Evolutionary conservation across 2,888 invertebrate genomes (phyloP), one percentile per base, ranked within the genome.

Genomic region (Monoplex corrugatus): DNA sequence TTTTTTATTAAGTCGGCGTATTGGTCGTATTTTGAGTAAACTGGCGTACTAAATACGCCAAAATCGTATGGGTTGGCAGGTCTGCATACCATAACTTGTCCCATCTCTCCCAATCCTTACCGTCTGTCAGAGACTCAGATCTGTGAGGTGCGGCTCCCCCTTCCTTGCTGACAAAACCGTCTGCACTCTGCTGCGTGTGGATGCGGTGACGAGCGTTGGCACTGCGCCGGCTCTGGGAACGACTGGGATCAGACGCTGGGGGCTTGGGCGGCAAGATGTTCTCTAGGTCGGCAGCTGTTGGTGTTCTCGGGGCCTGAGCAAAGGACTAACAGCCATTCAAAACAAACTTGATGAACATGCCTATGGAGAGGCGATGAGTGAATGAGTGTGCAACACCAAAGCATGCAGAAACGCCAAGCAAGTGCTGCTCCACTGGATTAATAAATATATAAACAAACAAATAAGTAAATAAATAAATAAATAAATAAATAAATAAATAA

Each of bases 181-280:
- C 88, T 0, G 28, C 80, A 35, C 63, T 83, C 13, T 83, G 87
- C n/a, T 87, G 88, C 19, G 68, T 32, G 44, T 83, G 80, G 43
- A 88, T 44, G 38, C 88, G 88, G 38, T 88, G 90, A 28, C 94
- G 87, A 40, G 93, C 87, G 38, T 94, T 91, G 38, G 92, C 89
- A 10, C 91, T 90, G 80, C 93, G 93, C 35, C 93, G 90, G n/a
- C 92, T 83, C 13, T 90, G 89, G n/a, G 93, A 91, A 85, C 95
- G 93, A 90, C 93, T 94, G 13, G 95, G 93, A 88, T 95, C 95
- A 63, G 94, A 91, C 0, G 95, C 94, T 16, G 95, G 95, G 45
- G 94, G 94, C 3, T 95, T 95, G 1, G 95, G 94, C 32, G 94
- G 91, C 63, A 94, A 88, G 19, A 93, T 90, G 83, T 91, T 92